A percentile compares a stretch with the other conserved stretches of the same genome.
These are phyloP conservation scores for Notolepis coatsorum DNA, from an alignment of 2,797 vertebrate genomes.

Conservation along the genomic window DNA sequence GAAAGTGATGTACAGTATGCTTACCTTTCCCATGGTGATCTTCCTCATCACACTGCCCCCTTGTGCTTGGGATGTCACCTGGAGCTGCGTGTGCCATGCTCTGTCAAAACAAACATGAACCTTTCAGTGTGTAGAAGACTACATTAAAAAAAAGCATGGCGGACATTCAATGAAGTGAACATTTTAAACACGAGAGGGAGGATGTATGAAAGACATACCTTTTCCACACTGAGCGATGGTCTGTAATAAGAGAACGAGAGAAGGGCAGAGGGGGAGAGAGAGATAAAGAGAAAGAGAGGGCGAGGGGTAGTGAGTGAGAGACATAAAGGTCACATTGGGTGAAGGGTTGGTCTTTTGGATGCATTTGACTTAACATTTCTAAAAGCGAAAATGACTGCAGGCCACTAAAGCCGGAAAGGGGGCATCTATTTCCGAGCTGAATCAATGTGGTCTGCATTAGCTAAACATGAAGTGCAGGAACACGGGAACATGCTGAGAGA, in stretches of 20 bases:
- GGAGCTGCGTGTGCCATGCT: constrained; percentile 55
- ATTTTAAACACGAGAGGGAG: not conserved
- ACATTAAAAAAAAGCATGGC: not conserved
- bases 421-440: constrained; percentile 15
- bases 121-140: not conserved
- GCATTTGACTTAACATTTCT: constrained; percentile 11
- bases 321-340: constrained; percentile 10
- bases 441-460: constrained; percentile 37
- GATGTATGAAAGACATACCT: constrained; percentile 79
- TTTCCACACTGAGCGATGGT: constrained; percentile 75
- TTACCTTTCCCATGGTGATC: constrained; percentile 57
- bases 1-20: not conserved
- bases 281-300: not conserved
- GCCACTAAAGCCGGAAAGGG: constrained; percentile 8
- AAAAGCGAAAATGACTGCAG: constrained; percentile 7
- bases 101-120: constrained; percentile 69
- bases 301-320: not conserved
- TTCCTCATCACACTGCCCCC: constrained; percentile 40
- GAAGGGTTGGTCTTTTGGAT: constrained; percentile 8
- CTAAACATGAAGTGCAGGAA: constrained; percentile 12
- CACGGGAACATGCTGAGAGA: constrained; percentile 31
- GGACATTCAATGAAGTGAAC: not conserved
- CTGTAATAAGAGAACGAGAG: constrained; percentile 65
- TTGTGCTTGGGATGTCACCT: constrained; percentile 46
- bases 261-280: not conserved